phyloP scores from a whole-genome alignment of 1,140 invertebrate species.

The Mactra quadrangularis region DNA sequence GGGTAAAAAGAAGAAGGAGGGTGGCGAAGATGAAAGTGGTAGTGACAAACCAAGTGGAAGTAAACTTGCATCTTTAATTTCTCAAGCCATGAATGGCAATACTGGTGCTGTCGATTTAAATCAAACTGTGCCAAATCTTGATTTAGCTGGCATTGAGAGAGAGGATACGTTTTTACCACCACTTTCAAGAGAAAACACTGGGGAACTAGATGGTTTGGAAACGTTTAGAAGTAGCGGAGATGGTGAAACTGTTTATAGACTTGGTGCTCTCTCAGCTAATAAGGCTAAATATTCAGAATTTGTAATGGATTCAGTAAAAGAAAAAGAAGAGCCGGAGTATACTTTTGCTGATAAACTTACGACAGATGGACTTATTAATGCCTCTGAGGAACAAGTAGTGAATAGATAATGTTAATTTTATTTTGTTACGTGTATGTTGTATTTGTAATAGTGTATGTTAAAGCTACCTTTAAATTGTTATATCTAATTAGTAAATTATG shows the following conservation, averaged over 20 bases:
- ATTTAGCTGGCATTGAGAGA: too few relatives aligned
- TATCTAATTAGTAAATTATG: too few relatives aligned
- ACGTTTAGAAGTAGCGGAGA: neutral
- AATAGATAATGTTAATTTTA: neutral
- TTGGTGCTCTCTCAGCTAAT: neutral
- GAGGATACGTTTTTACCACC: neutral
- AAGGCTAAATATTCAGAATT: constrained; percentile 1
- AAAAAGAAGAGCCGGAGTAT: neutral
- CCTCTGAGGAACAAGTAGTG: neutral
- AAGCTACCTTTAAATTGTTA: too few relatives aligned
- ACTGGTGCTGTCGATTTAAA: too few relatives aligned
- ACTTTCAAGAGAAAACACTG: neutral
- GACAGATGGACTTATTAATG: neutral
- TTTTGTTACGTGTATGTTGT: too few relatives aligned
- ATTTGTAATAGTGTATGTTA: too few relatives aligned
- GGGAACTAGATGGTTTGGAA: neutral
- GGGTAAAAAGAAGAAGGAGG: neutral
- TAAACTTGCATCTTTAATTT: too few relatives aligned
- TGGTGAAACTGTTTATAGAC: neutral
- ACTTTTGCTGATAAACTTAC: neutral
- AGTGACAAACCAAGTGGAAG: too few relatives aligned
- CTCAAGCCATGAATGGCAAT: too few relatives aligned
- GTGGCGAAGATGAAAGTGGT: too few relatives aligned
- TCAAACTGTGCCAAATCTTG: too few relatives aligned
- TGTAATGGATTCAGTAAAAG: constrained; percentile 19